phyloP scores from a whole-genome alignment of 2,797 vertebrate species.

The Galago senegalensis region DNA sequence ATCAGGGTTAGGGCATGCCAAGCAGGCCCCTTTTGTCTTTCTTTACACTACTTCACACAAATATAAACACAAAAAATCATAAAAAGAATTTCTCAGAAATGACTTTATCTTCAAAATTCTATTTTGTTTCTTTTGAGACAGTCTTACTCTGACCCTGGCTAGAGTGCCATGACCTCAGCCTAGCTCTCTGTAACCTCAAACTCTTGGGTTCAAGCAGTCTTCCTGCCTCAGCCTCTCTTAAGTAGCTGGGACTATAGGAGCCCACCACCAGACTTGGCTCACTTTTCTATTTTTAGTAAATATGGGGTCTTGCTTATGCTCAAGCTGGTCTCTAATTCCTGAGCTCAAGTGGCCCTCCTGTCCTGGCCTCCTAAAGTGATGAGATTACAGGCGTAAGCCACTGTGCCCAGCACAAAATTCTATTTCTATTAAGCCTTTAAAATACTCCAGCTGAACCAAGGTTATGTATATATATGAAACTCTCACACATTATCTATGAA shows the following conservation, averaged over 20 bases:
- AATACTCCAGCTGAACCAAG: not conserved
- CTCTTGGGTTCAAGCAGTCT: not conserved
- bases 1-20: not conserved
- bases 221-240: not conserved
- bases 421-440: not conserved
- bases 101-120: conserved; percentile 43
- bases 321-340: not conserved
- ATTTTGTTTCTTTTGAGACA: conserved; percentile 16
- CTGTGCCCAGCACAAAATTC: not conserved
- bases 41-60: not conserved
- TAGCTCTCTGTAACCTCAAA: not conserved
- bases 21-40: not conserved
- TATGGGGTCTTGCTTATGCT: not conserved
- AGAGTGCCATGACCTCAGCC: not conserved
- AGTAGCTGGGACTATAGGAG: not conserved
- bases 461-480: not conserved
- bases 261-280: not conserved
- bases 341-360: not conserved
- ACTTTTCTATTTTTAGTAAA: not conserved
- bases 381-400: not conserved
- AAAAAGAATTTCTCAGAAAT: not conserved
- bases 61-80: not conserved
- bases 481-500: not conserved
- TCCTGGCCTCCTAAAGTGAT: not conserved
- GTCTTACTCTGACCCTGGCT: not conserved